Evolutionary conservation across 2,888 invertebrate genomes (phyloP).

Genomic region (Papilio gigon): DNA sequence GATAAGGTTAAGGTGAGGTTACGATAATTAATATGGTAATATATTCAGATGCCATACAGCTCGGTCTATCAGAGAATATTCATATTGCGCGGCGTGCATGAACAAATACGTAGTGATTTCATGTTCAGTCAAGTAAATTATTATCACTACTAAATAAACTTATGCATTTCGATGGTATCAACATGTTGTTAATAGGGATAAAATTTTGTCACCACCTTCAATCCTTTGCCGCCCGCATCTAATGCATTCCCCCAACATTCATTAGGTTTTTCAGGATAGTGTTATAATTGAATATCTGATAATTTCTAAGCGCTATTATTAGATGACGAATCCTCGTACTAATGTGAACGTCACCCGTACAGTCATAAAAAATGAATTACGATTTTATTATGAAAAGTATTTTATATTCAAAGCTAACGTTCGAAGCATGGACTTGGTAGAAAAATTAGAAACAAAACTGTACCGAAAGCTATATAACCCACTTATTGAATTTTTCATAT

Average conservation of each 20-base stretch:
- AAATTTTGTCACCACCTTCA: no score
- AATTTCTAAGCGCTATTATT: background rate
- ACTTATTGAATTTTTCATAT: no score
- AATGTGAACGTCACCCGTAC: background rate
- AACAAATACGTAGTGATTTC: background rate
- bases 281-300: background rate
- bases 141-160: background rate
- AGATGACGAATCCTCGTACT: background rate
- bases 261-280: no score
- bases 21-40: background rate
- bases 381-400: background rate
- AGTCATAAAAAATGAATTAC: background rate
- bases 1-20: constrained; percentile 9
- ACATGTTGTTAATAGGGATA: background rate
- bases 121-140: background rate
- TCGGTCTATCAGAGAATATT: background rate
- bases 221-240: no score
- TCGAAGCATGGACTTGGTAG: no score
- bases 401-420: background rate
- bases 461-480: no score
- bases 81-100: background rate
- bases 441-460: no score
- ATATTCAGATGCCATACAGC: background rate
- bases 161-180: background rate
- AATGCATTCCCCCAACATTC: no score